Percentiles rank a stretch among this genome's conserved stretches.
Evolutionary conservation across 2,888 invertebrate species (phyloP).

Genomic region (Candidula unifasciata): DNA sequence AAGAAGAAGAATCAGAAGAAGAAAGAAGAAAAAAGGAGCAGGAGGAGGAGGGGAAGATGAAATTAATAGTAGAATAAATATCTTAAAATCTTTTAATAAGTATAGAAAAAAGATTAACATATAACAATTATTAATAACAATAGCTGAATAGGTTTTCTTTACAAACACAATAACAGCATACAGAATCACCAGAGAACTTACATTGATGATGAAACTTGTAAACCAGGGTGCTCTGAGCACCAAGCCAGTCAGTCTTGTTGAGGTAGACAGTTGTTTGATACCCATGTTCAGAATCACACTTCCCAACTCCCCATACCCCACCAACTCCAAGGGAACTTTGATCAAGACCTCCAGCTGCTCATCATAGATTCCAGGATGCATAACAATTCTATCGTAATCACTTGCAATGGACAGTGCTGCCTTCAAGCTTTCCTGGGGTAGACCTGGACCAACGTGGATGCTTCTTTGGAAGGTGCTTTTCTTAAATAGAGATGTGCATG

Average conservation of each 20-base stretch:
- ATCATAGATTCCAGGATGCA: constrained; percentile 74
- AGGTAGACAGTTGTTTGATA: constrained; percentile 69
- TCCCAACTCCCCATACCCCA: constrained; percentile 71
- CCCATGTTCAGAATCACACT: constrained; percentile 71
- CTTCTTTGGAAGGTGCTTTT: constrained; percentile 61
- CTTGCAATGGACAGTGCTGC: constrained; percentile 69
- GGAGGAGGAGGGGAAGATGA: no score
- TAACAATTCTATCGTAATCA: constrained; percentile 70
- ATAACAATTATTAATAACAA: no score
- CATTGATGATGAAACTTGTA: constrained; percentile 73
- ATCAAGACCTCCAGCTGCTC: constrained; percentile 74
- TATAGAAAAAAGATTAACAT: no score
- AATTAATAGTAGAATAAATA: no score
- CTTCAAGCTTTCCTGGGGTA: constrained; percentile 66
- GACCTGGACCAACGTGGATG: constrained; percentile 70
- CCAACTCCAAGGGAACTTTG: constrained; percentile 73
- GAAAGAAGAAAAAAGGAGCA: no score
- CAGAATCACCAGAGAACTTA: constrained; percentile 48
- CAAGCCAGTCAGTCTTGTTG: constrained; percentile 70
- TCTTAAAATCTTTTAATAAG: no score
- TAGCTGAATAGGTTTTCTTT: no score
- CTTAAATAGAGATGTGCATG: constrained; percentile 65
- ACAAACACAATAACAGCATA: not conserved
- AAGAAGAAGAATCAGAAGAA: no score
- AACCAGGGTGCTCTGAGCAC: constrained; percentile 75